Base-by-base conservation (phyloP, 2,888 invertebrate genomes). In the Parascotia fuliginaria region DNA sequence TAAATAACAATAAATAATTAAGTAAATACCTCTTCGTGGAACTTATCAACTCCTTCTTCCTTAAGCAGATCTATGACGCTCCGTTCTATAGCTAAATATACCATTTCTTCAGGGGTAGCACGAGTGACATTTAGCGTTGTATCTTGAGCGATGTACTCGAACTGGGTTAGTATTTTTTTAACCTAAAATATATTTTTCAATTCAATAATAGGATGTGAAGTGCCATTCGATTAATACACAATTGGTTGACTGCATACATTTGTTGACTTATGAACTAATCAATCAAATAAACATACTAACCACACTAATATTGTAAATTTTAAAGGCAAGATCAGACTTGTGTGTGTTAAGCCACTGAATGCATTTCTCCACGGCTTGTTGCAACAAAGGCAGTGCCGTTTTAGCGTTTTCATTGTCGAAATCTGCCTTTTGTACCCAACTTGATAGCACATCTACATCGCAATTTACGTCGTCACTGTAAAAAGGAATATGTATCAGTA, bases 81-180 rank as follows among this genome's bases (percentile, higher is more conserved):
- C 1, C 82, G 71, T 29, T 87, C 83, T 9, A 91, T 63, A 0
- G 90, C 82, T 32, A 77, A 64, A 41, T 81, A 83, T 1, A 87
- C 80, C 2, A 87, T 68, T 47, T 92, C 91, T 46, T 91, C 90
- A 0, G 84, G 75, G 24, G 76, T 75, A 0, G 63, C 68, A 9
- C 75, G 73, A 2, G 52, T 59, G 1, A 63, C 31, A 29, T 61
- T 74, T 9, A 72, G 45, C 1, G 60, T 65, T 7, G 71, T 42
- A 27, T 80, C 84, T 59, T 81, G 83, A 1, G 60, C 59, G 44
- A 83, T 62, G 51, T 85, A 86, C 54, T 87, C 86, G 38, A 91
- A 89, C 45, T 91, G 91, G 5, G 79, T 81, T 32, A 90, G 31
- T 47, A 90, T 85, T 76, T 89, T 87, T 61, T 81, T 83, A 0